Conservation (phyloP, 2,888 invertebrate species). For the Gortyna flavago region DNA sequence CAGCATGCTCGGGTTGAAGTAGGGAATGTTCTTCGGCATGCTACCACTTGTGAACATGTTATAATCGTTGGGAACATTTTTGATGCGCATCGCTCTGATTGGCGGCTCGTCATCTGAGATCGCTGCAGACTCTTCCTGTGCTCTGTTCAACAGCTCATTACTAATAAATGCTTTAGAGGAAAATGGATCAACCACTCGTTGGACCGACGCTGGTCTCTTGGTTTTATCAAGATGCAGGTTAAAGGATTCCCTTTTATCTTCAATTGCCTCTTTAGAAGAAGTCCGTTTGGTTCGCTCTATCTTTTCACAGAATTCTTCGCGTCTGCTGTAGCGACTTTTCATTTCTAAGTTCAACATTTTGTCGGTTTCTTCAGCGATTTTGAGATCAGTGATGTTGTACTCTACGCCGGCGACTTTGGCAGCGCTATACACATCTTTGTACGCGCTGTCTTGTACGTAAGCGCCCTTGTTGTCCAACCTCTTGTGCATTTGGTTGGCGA, state of each 20-base stretch:
- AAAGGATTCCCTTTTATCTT: constrained; percentile 82
- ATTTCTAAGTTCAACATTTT: constrained; percentile 86
- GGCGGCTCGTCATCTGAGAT: constrained; percentile 83
- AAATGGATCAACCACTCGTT: constrained; percentile 82
- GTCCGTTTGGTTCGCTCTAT: constrained; percentile 79
- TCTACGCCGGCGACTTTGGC: constrained; percentile 86
- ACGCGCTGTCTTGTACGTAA: constrained; percentile 87
- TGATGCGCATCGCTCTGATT: constrained; percentile 81
- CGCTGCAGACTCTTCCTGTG: constrained; percentile 79
- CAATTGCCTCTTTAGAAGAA: constrained; percentile 83
- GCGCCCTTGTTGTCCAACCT: constrained; percentile 88
- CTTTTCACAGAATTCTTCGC: constrained; percentile 83
- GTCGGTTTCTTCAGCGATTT: constrained; percentile 87
- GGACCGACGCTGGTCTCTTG: constrained; percentile 83
- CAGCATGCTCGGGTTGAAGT: constrained; percentile 82
- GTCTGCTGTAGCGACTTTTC: constrained; percentile 82
- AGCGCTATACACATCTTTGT: constrained; percentile 87
- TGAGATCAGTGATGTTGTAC: constrained; percentile 88
- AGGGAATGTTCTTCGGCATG: constrained; percentile 86
- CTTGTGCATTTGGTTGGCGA: constrained; percentile 88
- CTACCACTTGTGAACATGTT: constrained; percentile 83
- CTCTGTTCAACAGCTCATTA: constrained; percentile 79
- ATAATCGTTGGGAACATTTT: constrained; percentile 80
- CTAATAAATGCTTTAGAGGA: constrained; percentile 85
- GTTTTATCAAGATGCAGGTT: constrained; percentile 81